These are phyloP conservation scores for Pollenia angustigena DNA, from an alignment of 2,888 invertebrate species.

Conservation along the genomic window DNA sequence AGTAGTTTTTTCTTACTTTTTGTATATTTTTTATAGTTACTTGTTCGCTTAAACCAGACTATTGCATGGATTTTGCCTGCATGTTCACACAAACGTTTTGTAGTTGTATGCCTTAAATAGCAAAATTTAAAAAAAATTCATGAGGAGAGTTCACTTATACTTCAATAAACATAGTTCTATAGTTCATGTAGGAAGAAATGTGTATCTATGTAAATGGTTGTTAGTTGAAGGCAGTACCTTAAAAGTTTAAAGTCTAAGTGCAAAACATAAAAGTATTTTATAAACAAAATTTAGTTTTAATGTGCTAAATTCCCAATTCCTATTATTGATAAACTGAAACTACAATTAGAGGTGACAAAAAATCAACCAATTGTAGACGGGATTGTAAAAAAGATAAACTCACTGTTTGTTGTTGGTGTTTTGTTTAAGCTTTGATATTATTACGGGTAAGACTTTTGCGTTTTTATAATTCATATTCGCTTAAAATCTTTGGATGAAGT, in stretches of 20 bases:
- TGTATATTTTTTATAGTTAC: not conserved
- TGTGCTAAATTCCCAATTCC: too few species aligned
- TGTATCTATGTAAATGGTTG: not conserved
- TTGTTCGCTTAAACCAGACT: slow-evolving; percentile 27
- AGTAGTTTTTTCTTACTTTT: not conserved
- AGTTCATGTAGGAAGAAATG: not conserved
- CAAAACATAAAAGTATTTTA: too few species aligned
- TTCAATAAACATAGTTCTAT: not conserved
- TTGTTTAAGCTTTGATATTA: too few species aligned
- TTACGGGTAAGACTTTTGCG: too few species aligned
- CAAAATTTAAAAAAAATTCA: not conserved
- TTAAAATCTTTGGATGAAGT: too few species aligned
- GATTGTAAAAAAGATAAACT: too few species aligned
- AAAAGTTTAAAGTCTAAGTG: not conserved
- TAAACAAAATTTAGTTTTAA: too few species aligned
- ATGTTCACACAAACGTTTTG: not conserved
- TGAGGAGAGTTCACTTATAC: not conserved
- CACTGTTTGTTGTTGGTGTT: too few species aligned
- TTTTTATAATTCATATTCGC: too few species aligned
- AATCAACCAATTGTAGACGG: too few species aligned
- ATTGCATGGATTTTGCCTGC: slow-evolving; percentile 38
- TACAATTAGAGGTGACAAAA: too few species aligned
- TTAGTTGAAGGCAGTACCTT: not conserved
- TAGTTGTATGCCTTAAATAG: slow-evolving; percentile 10
- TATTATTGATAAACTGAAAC: too few species aligned